phyloP scores from a whole-genome alignment of 2,113 vertebrate genomes.

The Macheiramphus alcinus region DNA sequence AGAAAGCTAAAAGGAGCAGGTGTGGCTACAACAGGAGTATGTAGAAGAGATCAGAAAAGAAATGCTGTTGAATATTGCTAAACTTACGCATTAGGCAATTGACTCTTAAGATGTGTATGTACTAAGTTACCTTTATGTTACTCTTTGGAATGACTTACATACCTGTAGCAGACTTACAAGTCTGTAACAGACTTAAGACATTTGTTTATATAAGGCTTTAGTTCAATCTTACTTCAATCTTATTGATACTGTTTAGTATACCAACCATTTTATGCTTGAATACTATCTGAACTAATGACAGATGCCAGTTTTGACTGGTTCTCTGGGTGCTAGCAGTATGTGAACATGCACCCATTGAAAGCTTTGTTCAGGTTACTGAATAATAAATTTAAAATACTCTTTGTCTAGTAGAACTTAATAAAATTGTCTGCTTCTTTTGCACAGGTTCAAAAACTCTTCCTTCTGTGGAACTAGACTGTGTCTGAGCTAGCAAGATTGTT shows the following conservation, averaged over 20 bases:
- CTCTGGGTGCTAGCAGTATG: neutral
- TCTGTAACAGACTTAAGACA: neutral
- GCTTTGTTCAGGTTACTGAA: neutral
- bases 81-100: neutral
- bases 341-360: neutral
- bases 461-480: neutral
- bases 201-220: neutral
- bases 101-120: neutral
- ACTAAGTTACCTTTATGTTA: neutral
- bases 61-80: neutral
- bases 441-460: neutral
- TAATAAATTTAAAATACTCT: neutral
- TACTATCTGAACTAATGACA: neutral
- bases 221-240: neutral
- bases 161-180: neutral
- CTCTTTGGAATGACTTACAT: neutral
- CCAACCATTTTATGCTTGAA: neutral
- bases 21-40: neutral
- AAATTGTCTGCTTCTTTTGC: neutral
- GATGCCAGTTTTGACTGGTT: neutral
- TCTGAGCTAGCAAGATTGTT: neutral
- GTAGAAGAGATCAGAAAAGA: neutral
- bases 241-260: neutral
- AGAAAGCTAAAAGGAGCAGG: neutral
- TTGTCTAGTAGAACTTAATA: neutral